Conservation (phyloP, 2,888 invertebrate species). For the Drosophila algonquin region DNA sequence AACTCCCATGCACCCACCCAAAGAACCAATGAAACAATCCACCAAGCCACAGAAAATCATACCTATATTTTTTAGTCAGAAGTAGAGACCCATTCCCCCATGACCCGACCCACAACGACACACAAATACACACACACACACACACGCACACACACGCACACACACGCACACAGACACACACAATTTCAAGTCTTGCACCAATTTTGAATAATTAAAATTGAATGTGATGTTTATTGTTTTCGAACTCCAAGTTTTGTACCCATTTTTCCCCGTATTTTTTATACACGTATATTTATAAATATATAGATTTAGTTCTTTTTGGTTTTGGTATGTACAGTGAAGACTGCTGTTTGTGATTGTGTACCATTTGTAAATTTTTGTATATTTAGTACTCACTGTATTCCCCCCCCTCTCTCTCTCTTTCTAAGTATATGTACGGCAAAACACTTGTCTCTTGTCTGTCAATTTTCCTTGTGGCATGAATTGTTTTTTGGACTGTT, state of each 20-base stretch:
- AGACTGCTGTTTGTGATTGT: slow-evolving; percentile 32
- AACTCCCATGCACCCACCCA: slow-evolving; percentile 61
- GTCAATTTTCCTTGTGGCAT: slow-evolving; percentile 57
- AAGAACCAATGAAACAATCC: slow-evolving; percentile 8
- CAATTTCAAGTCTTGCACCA: slow-evolving; percentile 50
- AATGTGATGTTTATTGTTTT: slow-evolving; percentile 51
- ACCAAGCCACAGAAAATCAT: slow-evolving; percentile 2
- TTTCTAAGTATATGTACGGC: slow-evolving; percentile 16
- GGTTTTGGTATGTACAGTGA: slow-evolving; percentile 49
- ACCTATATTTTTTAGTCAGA: slow-evolving; percentile 35
- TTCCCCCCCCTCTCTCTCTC: background rate
- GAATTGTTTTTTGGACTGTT: slow-evolving; percentile 46
- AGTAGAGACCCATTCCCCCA: slow-evolving; percentile 33
- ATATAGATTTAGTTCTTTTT: slow-evolving; percentile 39
- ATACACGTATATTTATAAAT: slow-evolving; percentile 19
- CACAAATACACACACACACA: slow-evolving; percentile 34
- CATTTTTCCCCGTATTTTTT: slow-evolving; percentile 43
- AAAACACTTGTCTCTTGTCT: slow-evolving; percentile 27
- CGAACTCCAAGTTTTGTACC: slow-evolving; percentile 35
- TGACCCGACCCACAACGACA: slow-evolving; percentile 2
- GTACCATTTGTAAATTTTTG: slow-evolving; percentile 48
- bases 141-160: slow-evolving; percentile 14
- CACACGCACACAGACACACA: slow-evolving; percentile 18
- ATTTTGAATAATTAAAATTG: slow-evolving; percentile 41
- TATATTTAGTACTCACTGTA: slow-evolving; percentile 15